phyloP scores from a whole-genome alignment of 2,113 vertebrate species.

The Tricholaema leucomelas region DNA sequence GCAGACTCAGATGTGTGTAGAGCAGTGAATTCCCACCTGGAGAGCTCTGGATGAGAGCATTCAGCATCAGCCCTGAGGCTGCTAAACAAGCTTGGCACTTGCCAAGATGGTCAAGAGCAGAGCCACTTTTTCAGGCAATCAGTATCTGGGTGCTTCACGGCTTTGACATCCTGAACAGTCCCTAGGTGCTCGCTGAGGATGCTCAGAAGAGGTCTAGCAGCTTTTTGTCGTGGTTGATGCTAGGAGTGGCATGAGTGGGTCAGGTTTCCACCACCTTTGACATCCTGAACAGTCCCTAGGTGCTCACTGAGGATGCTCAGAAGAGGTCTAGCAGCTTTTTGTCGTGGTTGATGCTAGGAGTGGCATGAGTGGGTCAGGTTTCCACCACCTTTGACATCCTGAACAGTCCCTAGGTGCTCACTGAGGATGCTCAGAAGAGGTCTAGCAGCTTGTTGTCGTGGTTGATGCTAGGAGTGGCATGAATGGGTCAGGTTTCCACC shows the following conservation, averaged over 20 bases:
- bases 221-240: not conserved
- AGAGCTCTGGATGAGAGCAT: not conserved
- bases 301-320: no score
- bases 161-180: not conserved
- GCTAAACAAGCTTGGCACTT: not conserved
- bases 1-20: not conserved
- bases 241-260: not conserved
- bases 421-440: no score
- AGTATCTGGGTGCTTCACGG: not conserved
- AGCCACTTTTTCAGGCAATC: not conserved
- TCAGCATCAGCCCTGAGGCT: not conserved
- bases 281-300: no score
- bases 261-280: not conserved
- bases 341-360: no score
- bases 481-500: no score
- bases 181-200: fast-evolving
- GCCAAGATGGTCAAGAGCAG: not conserved
- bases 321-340: no score
- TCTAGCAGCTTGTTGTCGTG: no score
- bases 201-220: not conserved
- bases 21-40: not conserved
- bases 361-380: no score
- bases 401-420: no score
- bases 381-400: no score
- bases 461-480: no score